Base-by-base conservation (phyloP, 1,140 invertebrate species). In the Brachionus paranguensis region DNA sequence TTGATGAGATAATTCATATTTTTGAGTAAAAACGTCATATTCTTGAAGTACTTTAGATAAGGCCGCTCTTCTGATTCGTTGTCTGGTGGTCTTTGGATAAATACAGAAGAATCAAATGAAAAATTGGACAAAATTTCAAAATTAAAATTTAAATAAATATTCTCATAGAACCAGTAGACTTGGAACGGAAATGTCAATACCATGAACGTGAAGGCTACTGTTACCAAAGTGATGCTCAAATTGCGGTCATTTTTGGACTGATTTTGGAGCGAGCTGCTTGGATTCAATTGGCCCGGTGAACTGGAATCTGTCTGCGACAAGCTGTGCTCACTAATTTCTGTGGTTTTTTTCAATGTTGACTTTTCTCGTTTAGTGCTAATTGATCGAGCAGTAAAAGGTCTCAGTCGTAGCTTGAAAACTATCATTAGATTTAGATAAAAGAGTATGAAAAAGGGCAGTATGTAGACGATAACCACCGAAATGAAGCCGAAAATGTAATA, bases 1-100 rank as follows among this genome's bases (percentile, higher is more conserved):
- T 81, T 81, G 3, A 81, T 81, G 2, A 81, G 64, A 68, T 81
- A 81, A 47, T 81, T 81, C 53, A 81, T 60, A 65, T 81, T 60
- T 68, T 81, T 81, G 17, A 81, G 20, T 5, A 60, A 45, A 47
- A 81, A 81, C n/a, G 78, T 81, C n/a, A 45, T 64, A 10, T 81
- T 55, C 12, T 47, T 37, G 14, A 76, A 76, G 27, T 76, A 76
- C 14, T 76, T 76, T 60, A 53, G 37, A 43, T 37, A 43, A 2
- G 41, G 14, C 10, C n/a, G 43, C 8, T 60, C n/a, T 10, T 60
- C 20, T 6, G 17, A 60, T 20, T 60, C 5, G 20, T 8, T 10
- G 17, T 20, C 7, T 8, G 68, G 8, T 20, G 33, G 29, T 20
- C 33, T n/a, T 68, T 68, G 27, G 2, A 20, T n/a, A 41, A 72